phyloP scores from a whole-genome alignment of 2,888 invertebrate species.

The Automeris io region DNA sequence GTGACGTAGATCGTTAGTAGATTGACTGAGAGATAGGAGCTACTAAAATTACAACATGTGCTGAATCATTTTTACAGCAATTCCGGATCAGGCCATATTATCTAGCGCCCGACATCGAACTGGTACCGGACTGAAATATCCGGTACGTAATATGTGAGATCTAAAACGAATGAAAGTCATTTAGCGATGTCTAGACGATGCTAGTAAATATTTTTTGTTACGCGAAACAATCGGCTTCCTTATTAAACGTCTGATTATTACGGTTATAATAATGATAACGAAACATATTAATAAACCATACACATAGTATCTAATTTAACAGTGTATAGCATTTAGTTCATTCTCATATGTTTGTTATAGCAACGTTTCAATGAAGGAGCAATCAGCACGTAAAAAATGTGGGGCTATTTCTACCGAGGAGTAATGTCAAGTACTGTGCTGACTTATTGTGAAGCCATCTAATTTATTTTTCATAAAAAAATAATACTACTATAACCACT shows the following conservation, averaged over 20 bases:
- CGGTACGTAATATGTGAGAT: conserved; percentile 8
- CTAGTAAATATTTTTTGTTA: not conserved
- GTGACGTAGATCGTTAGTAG: not conserved
- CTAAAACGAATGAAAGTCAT: conserved; percentile 6
- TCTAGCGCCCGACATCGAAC: conserved; percentile 10
- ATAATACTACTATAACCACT: too few relatives aligned
- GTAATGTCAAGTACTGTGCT: too few relatives aligned
- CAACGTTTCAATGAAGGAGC: too few relatives aligned
- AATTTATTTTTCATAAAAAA: too few relatives aligned
- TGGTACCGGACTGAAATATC: conserved; percentile 5
- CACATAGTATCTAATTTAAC: too few relatives aligned
- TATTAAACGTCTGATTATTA: not conserved
- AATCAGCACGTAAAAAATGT: too few relatives aligned
- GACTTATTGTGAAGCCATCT: too few relatives aligned
- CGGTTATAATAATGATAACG: too few relatives aligned
- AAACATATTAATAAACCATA: too few relatives aligned
- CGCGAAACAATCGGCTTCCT: not conserved
- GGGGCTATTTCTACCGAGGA: too few relatives aligned
- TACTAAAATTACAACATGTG: conserved; percentile 2
- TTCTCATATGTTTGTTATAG: too few relatives aligned
- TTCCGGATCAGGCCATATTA: conserved; percentile 9
- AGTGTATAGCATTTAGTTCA: too few relatives aligned
- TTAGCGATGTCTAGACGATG: not conserved
- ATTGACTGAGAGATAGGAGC: not conserved
- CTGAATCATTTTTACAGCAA: conserved; percentile 9